phyloP scores from a whole-genome alignment of 2,888 invertebrate species.

The Plusia festucae region DNA sequence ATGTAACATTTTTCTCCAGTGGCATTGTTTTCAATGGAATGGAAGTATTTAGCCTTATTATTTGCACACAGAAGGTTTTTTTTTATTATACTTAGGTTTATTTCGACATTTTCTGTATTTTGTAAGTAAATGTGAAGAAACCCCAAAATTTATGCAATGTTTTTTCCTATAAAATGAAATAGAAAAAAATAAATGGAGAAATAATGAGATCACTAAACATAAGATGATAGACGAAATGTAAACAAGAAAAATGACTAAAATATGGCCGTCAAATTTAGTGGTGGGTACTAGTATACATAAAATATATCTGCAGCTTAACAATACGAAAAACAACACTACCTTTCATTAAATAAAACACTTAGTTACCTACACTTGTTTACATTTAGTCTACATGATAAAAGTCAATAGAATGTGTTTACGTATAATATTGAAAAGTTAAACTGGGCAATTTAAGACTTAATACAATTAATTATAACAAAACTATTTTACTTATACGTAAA shows the following conservation, averaged over 20 bases:
- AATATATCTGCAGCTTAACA: conserved; percentile 46
- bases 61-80: conserved; percentile 56
- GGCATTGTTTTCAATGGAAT: conserved; percentile 63
- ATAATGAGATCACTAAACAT: conserved; percentile 85
- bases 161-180: conserved; percentile 61
- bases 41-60: conserved; percentile 59
- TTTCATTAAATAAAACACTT: conserved; percentile 52
- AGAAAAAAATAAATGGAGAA: conserved; percentile 77
- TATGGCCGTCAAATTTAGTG: conserved; percentile 71
- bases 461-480: conserved; percentile 41
- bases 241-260: conserved; percentile 76
- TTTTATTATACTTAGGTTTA: conserved; percentile 54
- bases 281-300: conserved; percentile 62
- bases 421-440: conserved; percentile 60
- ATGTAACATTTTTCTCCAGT: conserved; percentile 59
- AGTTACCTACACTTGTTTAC: conserved; percentile 77
- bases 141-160: conserved; percentile 55
- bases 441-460: conserved; percentile 51
- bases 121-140: conserved; percentile 59
- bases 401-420: conserved; percentile 69
- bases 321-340: conserved; percentile 49
- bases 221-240: conserved; percentile 81
- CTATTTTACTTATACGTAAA: conserved; percentile 62
- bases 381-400: conserved; percentile 74
- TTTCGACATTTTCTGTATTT: conserved; percentile 59